Evolutionary conservation across 2,113 vertebrate species (phyloP).

Genomic region (Petrocephalus microphthalmus): DNA sequence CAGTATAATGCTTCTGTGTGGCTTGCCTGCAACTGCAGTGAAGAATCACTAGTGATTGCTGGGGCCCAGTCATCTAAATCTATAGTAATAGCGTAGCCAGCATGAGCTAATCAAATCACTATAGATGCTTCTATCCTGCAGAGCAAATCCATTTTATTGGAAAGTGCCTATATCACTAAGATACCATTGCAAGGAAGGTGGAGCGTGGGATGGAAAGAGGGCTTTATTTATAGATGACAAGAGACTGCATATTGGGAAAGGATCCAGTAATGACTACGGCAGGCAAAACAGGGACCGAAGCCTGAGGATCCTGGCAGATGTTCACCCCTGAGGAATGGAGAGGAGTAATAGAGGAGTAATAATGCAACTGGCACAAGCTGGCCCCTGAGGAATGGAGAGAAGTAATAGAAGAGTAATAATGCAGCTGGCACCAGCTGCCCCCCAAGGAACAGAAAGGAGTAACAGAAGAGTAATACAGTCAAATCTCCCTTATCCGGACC

Average conservation of each 20-base stretch:
- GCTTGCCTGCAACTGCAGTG: not conserved
- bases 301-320: not conserved
- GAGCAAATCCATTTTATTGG: not conserved
- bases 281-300: not conserved
- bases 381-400: not conserved
- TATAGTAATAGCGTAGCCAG: not conserved
- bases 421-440: not conserved
- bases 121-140: not conserved
- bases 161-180: not conserved
- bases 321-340: not conserved
- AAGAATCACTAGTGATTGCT: not conserved
- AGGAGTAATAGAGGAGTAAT: not conserved
- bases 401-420: not conserved
- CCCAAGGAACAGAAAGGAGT: not conserved
- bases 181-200: not conserved
- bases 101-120: not conserved
- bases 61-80: not conserved
- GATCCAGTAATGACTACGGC: not conserved
- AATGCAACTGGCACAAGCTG: not conserved
- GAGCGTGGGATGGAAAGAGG: not conserved
- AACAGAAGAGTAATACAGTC: not conserved
- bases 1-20: not conserved
- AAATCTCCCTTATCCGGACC: no score
- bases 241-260: not conserved
- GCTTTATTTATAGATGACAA: not conserved